A percentile compares a stretch with the other conserved stretches of the same genome.
Evolutionary conservation across 2,113 vertebrate species (phyloP).

Genomic region (Solea solea): DNA sequence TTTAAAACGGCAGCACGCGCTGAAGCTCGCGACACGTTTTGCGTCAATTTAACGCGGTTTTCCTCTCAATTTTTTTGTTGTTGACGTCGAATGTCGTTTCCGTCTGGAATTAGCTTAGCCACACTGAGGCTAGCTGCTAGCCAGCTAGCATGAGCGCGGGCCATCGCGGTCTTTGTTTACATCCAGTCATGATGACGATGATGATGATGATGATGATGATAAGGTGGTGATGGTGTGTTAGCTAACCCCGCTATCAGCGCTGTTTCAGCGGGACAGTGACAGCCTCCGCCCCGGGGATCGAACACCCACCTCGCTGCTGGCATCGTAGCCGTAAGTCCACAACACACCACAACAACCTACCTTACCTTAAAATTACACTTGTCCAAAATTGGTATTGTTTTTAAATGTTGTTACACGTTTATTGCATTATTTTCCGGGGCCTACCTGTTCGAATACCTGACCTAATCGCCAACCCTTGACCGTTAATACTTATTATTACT

Average conservation of each 20-base stretch:
- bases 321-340: constrained; percentile 31
- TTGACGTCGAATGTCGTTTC: neutral
- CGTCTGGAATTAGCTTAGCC: constrained; percentile 8
- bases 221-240: constrained; percentile 48
- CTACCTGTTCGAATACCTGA: no score
- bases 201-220: no score
- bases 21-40: no score
- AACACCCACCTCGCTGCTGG: neutral
- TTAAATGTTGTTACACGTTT: no score
- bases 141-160: constrained; percentile 53
- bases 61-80: no score
- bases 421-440: no score
- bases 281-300: neutral
- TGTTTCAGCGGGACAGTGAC: constrained; percentile 12
- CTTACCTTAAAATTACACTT: neutral
- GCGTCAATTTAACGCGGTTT: neutral
- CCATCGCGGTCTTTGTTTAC: constrained; percentile 66
- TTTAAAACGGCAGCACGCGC: constrained; percentile 39
- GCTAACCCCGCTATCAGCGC: constrained; percentile 60
- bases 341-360: rapidly evolving
- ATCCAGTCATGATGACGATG: constrained; percentile 48
- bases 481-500: no score
- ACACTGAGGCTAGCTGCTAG: constrained; percentile 30
- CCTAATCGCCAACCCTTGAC: no score
- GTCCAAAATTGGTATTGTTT: no score